Evolutionary conservation across 2,888 invertebrate species (phyloP).

Genomic region (Brachynemurus nebulosus): DNA sequence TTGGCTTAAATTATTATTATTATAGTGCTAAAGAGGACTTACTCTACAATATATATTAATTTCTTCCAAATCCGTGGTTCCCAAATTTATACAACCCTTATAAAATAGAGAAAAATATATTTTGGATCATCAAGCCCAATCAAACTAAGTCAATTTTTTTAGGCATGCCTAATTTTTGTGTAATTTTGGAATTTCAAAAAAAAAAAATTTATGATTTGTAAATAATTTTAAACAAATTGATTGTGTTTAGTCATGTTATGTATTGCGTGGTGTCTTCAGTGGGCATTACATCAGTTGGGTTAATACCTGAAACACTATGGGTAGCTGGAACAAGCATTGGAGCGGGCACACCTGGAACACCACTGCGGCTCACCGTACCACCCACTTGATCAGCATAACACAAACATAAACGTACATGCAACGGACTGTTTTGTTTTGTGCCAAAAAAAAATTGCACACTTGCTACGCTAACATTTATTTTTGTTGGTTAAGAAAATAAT

Average conservation of each 20-base stretch:
- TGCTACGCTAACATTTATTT: background rate
- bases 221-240: no score
- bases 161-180: no score
- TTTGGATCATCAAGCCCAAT: no score
- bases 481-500: background rate
- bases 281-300: background rate
- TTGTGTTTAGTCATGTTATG: background rate
- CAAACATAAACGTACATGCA: background rate
- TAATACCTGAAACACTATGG: background rate
- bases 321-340: background rate
- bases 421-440: background rate
- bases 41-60: no score
- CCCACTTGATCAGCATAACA: constrained; percentile 1
- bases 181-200: no score
- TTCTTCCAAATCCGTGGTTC: no score
- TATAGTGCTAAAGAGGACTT: no score
- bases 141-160: no score
- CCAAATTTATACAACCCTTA: no score
- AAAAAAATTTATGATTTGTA: no score
- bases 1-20: no score
- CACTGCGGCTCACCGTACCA: constrained; percentile 1
- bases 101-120: no score
- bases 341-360: background rate
- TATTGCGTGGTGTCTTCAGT: background rate
- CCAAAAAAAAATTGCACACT: background rate